Percentiles rank a stretch among this genome's conserved stretches.
Evolutionary conservation across 2,888 invertebrate species (phyloP).

Genomic region (Epistrophe grossulariae): DNA sequence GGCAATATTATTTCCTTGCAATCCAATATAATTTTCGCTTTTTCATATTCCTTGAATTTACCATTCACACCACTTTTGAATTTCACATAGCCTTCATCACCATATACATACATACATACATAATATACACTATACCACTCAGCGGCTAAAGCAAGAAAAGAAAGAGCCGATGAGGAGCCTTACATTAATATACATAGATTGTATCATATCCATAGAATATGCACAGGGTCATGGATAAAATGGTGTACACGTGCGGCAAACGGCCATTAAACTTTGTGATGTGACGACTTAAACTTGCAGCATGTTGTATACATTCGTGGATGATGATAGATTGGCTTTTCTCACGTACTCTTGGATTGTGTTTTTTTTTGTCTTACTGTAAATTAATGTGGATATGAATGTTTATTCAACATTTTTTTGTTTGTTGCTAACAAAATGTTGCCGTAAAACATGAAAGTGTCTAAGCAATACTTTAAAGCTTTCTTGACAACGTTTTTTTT

Average conservation of each 20-base stretch:
- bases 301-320: slow-evolving; percentile 36
- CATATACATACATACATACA: too few species aligned
- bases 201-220: slow-evolving; percentile 12
- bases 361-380: background rate
- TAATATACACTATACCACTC: background rate
- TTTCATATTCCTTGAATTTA: slow-evolving; percentile 35
- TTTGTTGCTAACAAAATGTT: slow-evolving; percentile 31
- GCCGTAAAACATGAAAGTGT: background rate
- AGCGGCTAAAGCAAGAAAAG: background rate
- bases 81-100: background rate
- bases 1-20: slow-evolving; percentile 46
- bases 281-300: slow-evolving; percentile 58
- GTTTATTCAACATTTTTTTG: slow-evolving; percentile 7
- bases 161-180: background rate
- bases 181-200: slow-evolving; percentile 8
- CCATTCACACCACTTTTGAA: slow-evolving; percentile 38
- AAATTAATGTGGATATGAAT: slow-evolving; percentile 1
- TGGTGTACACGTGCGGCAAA: slow-evolving; percentile 71
- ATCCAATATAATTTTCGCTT: slow-evolving; percentile 14
- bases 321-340: slow-evolving; percentile 19
- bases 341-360: slow-evolving; percentile 33
- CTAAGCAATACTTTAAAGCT: slow-evolving; percentile 27
- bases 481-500: slow-evolving; percentile 15
- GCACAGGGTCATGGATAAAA: slow-evolving; percentile 64
- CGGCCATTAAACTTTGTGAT: slow-evolving; percentile 67